Evolutionary conservation across 2,888 invertebrate species (phyloP).

Genomic region (Mycalesis mineus): DNA sequence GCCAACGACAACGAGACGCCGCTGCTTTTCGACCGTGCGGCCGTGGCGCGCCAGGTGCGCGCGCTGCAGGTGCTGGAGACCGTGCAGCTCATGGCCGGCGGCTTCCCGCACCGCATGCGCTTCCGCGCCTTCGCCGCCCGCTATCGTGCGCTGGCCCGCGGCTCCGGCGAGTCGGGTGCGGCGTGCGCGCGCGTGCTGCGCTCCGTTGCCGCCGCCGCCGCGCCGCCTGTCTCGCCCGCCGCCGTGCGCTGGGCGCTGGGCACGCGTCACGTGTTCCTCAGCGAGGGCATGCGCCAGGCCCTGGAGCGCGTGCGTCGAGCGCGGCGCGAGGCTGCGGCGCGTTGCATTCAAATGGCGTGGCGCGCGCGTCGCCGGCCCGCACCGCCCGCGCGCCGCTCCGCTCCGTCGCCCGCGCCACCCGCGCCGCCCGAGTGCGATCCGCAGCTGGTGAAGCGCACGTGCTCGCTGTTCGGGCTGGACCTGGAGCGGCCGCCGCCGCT

Average conservation of each 20-base stretch:
- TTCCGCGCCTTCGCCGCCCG: slow-evolving; percentile 94
- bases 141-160: slow-evolving; percentile 90
- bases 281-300: slow-evolving; percentile 94
- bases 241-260: slow-evolving; percentile 90
- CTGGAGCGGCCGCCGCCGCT: slow-evolving; percentile 94
- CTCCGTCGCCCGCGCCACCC: no score
- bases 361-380: slow-evolving; percentile 76
- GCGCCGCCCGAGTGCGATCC: slow-evolving; percentile 85
- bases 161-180: slow-evolving; percentile 79
- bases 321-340: slow-evolving; percentile 87
- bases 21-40: slow-evolving; percentile 89
- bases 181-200: slow-evolving; percentile 86
- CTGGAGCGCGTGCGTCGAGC: slow-evolving; percentile 80
- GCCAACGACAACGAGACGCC: slow-evolving; percentile 90
- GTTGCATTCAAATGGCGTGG: slow-evolving; percentile 91
- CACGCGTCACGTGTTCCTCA: slow-evolving; percentile 94
- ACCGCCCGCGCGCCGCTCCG: slow-evolving; percentile 61
- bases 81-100: slow-evolving; percentile 96
- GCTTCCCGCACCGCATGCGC: slow-evolving; percentile 95
- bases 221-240: slow-evolving; percentile 83
- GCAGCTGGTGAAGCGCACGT: slow-evolving; percentile 93
- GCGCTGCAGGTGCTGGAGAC: slow-evolving; percentile 95
- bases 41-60: slow-evolving; percentile 89
- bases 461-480: slow-evolving; percentile 92
- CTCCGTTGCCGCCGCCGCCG: slow-evolving; percentile 87